These are phyloP conservation scores for Papilio polyxenes DNA, from an alignment of 1,140 invertebrate genomes.

Conservation along the genomic window DNA sequence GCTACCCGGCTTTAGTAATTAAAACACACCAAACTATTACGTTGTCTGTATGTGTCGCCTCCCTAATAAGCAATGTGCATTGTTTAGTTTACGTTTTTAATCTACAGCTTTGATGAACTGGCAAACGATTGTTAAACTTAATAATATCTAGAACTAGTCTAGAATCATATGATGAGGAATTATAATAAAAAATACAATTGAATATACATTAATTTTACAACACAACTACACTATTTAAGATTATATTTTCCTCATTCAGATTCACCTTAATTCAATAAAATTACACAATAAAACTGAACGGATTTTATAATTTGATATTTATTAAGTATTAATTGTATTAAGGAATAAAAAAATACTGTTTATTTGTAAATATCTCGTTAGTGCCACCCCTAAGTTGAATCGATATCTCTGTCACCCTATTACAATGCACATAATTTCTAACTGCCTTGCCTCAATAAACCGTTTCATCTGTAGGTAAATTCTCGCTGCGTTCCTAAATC, in stretches of 20 bases:
- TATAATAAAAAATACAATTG: no score
- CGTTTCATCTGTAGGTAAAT: slow-evolving; percentile 44
- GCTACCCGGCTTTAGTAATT: slow-evolving; percentile 72
- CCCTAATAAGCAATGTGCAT: slow-evolving; percentile 47
- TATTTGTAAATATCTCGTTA: slow-evolving; percentile 1
- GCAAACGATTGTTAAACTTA: background rate
- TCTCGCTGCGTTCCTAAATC: slow-evolving; percentile 41
- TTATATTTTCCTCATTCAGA: no score
- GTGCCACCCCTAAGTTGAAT: background rate
- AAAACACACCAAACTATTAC: slow-evolving; percentile 76
- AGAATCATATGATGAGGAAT: background rate
- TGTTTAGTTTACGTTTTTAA: slow-evolving; percentile 4
- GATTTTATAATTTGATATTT: background rate
- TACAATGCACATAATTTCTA: slow-evolving; percentile 48
- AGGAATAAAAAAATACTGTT: background rate
- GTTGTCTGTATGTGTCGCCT: slow-evolving; percentile 53
- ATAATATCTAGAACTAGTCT: background rate
- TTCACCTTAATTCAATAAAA: no score
- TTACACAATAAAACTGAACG: no score
- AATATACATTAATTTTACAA: no score
- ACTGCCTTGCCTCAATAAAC: slow-evolving; percentile 51
- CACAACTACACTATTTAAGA: no score
- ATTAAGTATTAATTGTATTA: background rate
- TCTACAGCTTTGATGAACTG: background rate
- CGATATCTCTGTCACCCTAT: slow-evolving; percentile 27